Evolutionary conservation across 2,888 invertebrate genomes (phyloP).

Genomic region (Idaea dimidiata): DNA sequence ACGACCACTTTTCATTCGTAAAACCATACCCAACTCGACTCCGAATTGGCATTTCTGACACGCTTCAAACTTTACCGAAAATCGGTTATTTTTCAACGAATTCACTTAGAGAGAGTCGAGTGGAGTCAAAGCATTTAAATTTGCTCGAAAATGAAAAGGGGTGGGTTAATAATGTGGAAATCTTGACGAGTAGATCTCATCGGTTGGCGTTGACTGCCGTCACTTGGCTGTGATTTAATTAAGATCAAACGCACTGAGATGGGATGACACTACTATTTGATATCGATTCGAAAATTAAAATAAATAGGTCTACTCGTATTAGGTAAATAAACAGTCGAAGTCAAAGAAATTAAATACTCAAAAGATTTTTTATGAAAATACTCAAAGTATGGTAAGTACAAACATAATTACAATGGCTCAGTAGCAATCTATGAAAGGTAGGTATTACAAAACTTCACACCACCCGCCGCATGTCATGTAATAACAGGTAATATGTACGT

Average conservation of each 20-base stretch:
- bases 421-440: too few species aligned
- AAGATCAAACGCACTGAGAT: slow-evolving; percentile 52
- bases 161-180: slow-evolving; percentile 56
- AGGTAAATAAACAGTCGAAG: too few species aligned
- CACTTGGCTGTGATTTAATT: slow-evolving; percentile 65
- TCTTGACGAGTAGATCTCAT: slow-evolving; percentile 46
- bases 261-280: slow-evolving; percentile 13
- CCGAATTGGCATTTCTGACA: slow-evolving; percentile 1
- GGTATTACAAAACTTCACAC: too few species aligned
- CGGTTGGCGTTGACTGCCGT: slow-evolving; percentile 49
- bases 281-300: not conserved
- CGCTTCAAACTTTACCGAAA: not conserved
- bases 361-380: too few species aligned
- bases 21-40: not conserved
- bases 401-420: too few species aligned
- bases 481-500: too few species aligned
- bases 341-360: too few species aligned
- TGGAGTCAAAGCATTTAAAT: not conserved
- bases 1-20: slow-evolving; percentile 2
- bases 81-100: not conserved
- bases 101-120: slow-evolving; percentile 2
- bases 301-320: too few species aligned
- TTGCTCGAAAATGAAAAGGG: slow-evolving; percentile 9
- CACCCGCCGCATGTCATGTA: too few species aligned
- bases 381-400: too few species aligned